Evolutionary conservation across 1,140 invertebrate species (phyloP), one percentile per base, ranked within the genome.

Genomic region (Brevipalpus yothersi): DNA sequence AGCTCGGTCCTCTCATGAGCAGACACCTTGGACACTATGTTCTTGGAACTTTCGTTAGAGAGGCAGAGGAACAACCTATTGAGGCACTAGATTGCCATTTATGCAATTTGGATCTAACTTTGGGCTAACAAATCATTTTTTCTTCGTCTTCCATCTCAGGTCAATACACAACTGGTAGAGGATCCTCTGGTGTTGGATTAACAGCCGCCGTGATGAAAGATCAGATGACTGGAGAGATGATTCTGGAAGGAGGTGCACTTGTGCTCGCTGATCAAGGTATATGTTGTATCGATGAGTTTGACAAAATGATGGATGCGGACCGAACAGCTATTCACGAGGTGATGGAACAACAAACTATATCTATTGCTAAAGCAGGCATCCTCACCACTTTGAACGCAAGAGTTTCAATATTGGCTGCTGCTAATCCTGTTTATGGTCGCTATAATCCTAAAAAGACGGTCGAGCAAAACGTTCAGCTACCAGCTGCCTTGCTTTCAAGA

Each of bases 331-430:
- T 99, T 66, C 95, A 99, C 70, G 95, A 99, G 75, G 90, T 93
- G 8, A 99, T 99, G 95, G 95, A 99, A 76, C 95, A 99, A 68
- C 95, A 99, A 73, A 99, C 95, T 1, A 96, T 99, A 63, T 96
- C 91, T 51, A 97, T 99, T 69, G 93, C 95, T 12, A 99, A 99
- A 80, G 94, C 93, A 55, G 94, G 94, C 55, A 97, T 98, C 64
- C 89, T 97, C 83, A 95, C 94, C 0, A 89, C 86, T 41, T 72
- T 98, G 19, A 97, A 98, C 75, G 93, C 93, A 0, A 78, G 93
- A 63, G 88, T 93, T 9, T 93, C 93, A 1, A 98, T 99, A 67
- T 74, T 99, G 63, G 94, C 94, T 10, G 95, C 95, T 3, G 95
- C 95, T 11, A 99, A 99, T 80, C 95, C 95, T 17, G 90, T 90